These are phyloP conservation scores for Sinosuthora webbiana DNA, from an alignment of 2,113 vertebrate genomes.

Conservation along the genomic window DNA sequence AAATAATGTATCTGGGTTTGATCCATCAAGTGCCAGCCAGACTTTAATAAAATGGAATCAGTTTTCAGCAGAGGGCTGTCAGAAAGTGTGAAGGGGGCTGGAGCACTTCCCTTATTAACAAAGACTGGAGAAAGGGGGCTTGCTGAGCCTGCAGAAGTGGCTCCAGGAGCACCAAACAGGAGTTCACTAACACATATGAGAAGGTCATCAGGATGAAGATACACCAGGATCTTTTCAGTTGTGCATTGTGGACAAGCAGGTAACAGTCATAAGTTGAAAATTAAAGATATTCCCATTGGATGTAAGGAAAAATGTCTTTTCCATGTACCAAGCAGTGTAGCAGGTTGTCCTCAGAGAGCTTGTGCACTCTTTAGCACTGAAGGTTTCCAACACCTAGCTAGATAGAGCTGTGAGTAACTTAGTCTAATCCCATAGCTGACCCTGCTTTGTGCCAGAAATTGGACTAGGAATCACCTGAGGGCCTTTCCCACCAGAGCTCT, in stretches of 20 bases:
- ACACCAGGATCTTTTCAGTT: background rate
- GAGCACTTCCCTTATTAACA: background rate
- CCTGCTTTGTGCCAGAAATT: background rate
- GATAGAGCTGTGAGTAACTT: background rate
- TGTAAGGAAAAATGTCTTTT: background rate
- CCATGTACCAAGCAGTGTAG: fast-evolving
- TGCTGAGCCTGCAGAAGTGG: background rate
- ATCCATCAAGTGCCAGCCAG: background rate
- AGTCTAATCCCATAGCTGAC: background rate
- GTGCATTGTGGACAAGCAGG: background rate
- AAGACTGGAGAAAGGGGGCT: background rate
- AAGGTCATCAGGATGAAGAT: background rate
- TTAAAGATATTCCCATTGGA: background rate
- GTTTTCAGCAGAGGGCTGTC: background rate
- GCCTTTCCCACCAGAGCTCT: background rate
- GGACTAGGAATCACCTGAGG: background rate
- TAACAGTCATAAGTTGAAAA: background rate
- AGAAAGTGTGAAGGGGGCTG: background rate
- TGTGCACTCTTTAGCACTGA: background rate
- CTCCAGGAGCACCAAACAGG: fast-evolving
- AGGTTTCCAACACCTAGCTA: background rate
- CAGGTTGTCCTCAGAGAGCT: background rate
- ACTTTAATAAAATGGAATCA: background rate
- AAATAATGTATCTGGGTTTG: background rate
- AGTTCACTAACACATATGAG: background rate